Conservation (phyloP, 92 coral and sea anemone genomes). For the Siderastrea siderea region DNA sequence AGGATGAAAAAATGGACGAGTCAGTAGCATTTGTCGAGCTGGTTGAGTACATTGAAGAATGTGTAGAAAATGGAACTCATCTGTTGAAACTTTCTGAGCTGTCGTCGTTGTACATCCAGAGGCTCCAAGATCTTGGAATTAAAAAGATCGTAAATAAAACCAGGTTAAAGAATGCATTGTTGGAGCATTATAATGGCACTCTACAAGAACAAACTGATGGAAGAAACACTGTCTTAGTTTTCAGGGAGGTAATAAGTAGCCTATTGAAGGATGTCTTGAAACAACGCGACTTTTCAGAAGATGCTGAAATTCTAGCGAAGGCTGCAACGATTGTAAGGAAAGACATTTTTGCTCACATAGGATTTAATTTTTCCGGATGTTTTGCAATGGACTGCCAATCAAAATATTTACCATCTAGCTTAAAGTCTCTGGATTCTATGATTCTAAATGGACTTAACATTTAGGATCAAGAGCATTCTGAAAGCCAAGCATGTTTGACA, state of each 20-base stretch:
- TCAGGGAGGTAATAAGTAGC: slow-evolving; percentile 60
- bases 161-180: slow-evolving; percentile 47
- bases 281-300: slow-evolving; percentile 68
- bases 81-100: slow-evolving; percentile 56
- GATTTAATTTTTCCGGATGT: slow-evolving; percentile 75
- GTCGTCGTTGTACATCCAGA: slow-evolving; percentile 58
- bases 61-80: slow-evolving; percentile 54
- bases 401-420: slow-evolving; percentile 63
- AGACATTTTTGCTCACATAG: slow-evolving; percentile 59
- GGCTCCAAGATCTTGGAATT: slow-evolving; percentile 58
- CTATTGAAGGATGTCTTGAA: slow-evolving; percentile 63
- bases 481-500: slow-evolving; percentile 79
- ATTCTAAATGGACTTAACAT: slow-evolving; percentile 69
- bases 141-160: slow-evolving; percentile 65
- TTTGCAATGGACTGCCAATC: slow-evolving; percentile 67
- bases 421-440: slow-evolving; percentile 69
- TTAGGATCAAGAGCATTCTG: slow-evolving; percentile 72
- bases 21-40: slow-evolving; percentile 50
- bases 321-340: slow-evolving; percentile 71
- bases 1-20: slow-evolving; percentile 40
- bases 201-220: slow-evolving; percentile 67
- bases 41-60: slow-evolving; percentile 12
- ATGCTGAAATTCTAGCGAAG: slow-evolving; percentile 72
- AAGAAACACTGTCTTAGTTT: slow-evolving; percentile 56
- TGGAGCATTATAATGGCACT: slow-evolving; percentile 70